These are phyloP conservation scores for Alca torda DNA, from an alignment of 2,797 vertebrate species.

Conservation along the genomic window DNA sequence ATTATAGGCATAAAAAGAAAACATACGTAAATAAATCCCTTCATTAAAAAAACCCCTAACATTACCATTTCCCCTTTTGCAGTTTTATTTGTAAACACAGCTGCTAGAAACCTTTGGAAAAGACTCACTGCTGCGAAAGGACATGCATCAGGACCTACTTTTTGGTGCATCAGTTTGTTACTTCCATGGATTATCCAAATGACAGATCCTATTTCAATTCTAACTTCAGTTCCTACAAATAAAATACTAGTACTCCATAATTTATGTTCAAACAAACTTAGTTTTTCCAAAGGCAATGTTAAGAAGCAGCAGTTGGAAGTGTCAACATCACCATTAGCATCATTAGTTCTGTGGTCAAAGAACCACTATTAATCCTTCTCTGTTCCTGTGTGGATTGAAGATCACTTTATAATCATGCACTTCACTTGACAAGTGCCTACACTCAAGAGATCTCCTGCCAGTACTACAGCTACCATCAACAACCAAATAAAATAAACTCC, in stretches of 20 bases:
- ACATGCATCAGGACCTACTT: not conserved
- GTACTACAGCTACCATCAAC: not conserved
- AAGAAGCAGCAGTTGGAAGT: not conserved
- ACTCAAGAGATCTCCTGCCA: not conserved
- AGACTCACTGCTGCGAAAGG: not conserved
- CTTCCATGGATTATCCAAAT: not conserved
- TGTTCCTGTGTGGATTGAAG: not conserved
- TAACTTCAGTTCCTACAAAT: not conserved
- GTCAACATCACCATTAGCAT: not conserved
- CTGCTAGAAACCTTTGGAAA: not conserved
- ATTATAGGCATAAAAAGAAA: not conserved
- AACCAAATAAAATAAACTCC: not conserved
- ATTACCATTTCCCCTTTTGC: not conserved
- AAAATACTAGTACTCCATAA: not conserved
- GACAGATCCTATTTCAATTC: not conserved
- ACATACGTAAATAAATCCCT: not conserved
- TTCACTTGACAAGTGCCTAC: not conserved
- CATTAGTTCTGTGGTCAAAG: not conserved
- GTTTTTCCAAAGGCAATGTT: not conserved
- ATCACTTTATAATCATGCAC: not conserved
- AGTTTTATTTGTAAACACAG: not conserved
- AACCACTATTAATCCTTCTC: not conserved
- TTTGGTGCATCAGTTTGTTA: not conserved
- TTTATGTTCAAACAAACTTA: not conserved
- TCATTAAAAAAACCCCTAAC: not conserved